A percentile compares a stretch with the other conserved stretches of the same genome.
Conservation (phyloP, 23 tunicate species). For the Clavelina lepadiformis region DNA sequence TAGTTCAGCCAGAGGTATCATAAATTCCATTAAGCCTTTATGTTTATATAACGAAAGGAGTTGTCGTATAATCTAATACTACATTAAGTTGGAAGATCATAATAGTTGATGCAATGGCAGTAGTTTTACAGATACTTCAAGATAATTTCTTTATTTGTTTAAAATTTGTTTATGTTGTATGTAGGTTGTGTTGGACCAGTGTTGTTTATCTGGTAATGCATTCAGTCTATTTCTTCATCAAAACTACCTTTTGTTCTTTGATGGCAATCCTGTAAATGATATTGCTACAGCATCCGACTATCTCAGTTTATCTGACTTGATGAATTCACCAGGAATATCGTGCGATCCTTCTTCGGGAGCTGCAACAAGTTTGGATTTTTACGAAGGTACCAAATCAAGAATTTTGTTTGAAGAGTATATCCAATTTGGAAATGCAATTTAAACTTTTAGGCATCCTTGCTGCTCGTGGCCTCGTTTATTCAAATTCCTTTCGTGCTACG, state of each 20-base stretch:
- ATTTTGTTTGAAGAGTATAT: neutral
- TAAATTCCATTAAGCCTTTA: neutral
- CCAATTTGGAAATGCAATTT: neutral
- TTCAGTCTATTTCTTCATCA: conserved; percentile 81
- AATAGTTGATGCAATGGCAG: too few species aligned
- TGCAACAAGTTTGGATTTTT: conserved; percentile 22
- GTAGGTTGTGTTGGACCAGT: conserved; percentile 60
- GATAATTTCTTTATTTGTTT: too few species aligned
- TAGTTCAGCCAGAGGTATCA: conserved; percentile 70
- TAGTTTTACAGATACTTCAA: too few species aligned
- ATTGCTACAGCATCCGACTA: conserved; percentile 45
- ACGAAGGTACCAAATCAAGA: conserved; percentile 45
- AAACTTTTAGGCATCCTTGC: conserved; percentile 44
- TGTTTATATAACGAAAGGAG: too few species aligned
- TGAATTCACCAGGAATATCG: conserved; percentile 43
- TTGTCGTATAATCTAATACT: too few species aligned
- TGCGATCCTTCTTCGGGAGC: conserved; percentile 57
- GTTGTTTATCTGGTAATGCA: conserved; percentile 65
- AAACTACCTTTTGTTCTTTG: conserved; percentile 55
- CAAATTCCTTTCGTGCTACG: conserved; percentile 79
- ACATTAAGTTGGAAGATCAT: too few species aligned
- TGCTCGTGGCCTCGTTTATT: conserved; percentile 54
- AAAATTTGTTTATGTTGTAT: neutral
- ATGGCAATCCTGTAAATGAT: conserved; percentile 47
- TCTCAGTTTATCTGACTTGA: conserved; percentile 57